Conservation (phyloP, 2,113 vertebrate genomes). For the Otolemur garnettii region DNA sequence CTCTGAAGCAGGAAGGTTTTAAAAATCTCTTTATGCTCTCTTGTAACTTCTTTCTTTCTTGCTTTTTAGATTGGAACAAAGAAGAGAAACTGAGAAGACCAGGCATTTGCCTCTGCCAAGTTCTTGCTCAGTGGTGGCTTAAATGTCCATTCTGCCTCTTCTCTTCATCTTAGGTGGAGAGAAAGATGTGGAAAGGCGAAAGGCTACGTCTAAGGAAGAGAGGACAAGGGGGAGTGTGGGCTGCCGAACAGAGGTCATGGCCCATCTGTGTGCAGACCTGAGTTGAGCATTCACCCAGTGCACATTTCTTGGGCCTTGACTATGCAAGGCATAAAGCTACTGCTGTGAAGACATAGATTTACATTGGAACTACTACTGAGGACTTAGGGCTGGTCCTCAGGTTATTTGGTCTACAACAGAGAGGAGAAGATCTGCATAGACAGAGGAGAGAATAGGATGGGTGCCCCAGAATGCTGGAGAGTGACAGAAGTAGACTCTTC, state of each 20-base stretch:
- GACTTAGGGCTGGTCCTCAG: background rate
- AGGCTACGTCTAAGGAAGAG: background rate
- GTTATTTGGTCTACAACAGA: background rate
- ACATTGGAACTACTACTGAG: too few species aligned
- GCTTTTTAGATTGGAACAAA: background rate
- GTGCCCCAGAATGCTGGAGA: fast-evolving
- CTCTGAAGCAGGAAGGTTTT: background rate
- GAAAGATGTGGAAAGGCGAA: background rate
- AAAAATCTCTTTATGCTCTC: background rate
- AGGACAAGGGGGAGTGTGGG: background rate
- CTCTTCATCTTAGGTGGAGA: background rate
- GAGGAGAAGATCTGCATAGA: background rate
- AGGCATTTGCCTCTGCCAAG: background rate
- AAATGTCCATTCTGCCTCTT: background rate
- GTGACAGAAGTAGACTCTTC: background rate
- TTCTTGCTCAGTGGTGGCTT: background rate
- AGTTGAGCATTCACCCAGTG: background rate
- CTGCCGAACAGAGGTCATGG: too few species aligned
- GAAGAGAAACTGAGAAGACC: background rate
- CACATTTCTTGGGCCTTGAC: background rate
- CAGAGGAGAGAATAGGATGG: background rate
- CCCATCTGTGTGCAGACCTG: background rate
- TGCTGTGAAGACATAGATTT: background rate
- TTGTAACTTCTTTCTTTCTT: background rate
- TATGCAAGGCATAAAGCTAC: background rate